These are phyloP conservation scores for Colaptes auratus DNA, from an alignment of 2,113 vertebrate species.

Conservation along the genomic window DNA sequence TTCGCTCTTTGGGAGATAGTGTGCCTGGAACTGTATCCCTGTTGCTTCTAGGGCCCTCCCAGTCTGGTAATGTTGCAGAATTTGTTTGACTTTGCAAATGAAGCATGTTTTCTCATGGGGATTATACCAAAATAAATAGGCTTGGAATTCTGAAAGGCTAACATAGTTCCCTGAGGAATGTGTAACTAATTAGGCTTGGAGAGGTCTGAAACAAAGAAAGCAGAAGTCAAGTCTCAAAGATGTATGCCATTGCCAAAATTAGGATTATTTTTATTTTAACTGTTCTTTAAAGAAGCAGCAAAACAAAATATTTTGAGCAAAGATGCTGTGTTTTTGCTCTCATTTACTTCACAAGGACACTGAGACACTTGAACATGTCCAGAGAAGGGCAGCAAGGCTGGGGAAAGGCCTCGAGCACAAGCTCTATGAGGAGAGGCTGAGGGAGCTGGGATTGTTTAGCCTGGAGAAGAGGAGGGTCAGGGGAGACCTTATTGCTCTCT, in stretches of 20 bases:
- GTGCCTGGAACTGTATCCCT: background rate
- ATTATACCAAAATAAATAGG: constrained; percentile 3
- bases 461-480: too few species aligned
- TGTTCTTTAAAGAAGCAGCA: background rate
- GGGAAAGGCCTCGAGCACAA: too few species aligned
- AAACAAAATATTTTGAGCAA: background rate
- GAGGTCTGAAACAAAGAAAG: background rate
- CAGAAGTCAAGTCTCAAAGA: background rate
- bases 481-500: too few species aligned
- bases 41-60: background rate
- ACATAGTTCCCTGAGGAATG: constrained; percentile 13
- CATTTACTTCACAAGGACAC: background rate
- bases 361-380: too few species aligned
- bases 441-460: too few species aligned
- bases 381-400: too few species aligned
- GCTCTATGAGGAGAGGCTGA: too few species aligned
- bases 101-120: constrained; percentile 15
- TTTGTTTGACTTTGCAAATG: background rate
- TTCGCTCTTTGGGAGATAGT: background rate
- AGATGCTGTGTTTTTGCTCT: background rate
- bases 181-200: constrained; percentile 10
- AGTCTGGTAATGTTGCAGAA: background rate
- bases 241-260: background rate
- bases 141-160: background rate
- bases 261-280: background rate